Base-by-base conservation (phyloP, 1,140 invertebrate genomes). In the Anoplophora glabripennis region DNA sequence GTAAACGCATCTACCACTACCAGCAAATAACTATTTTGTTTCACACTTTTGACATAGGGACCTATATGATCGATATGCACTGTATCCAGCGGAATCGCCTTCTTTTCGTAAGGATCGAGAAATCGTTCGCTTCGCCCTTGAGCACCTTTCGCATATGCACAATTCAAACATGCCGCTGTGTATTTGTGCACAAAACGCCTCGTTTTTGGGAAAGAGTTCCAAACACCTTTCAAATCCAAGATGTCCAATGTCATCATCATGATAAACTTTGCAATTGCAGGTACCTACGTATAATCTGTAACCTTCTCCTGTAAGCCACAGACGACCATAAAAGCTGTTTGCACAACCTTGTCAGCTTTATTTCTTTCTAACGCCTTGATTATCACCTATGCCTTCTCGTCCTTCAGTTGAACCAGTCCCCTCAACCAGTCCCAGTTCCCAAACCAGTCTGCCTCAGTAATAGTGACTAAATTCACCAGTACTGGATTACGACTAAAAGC, bases 1-100 rank as follows among this genome's bases (percentile, higher is more conserved):
- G 68, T 74, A 51, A 69, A 78, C 0, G 73, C 70, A 15, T 78
- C 77, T 0, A 78, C 57, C 0, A 66, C 61, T 0, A 73, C 72
- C 7, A 78, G 45, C 10, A 77, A 37, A 62, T 74, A 67, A 41
- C 60, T 69, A 8, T 66, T 67, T 8, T 68, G 52, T 17, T 28
- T 28, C 0, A 38, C 61, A 17, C 28, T 65, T 3, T 37, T 54
- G 15, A 64, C 49, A 48, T 72, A 70, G 4, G 70, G 71, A 5
- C 69, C 64, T 4, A 68, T 0, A 44, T 72, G 71, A 38, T 72
- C 68, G 2, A 73, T 40, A 48, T 73, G 70, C 11, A 61, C 18
- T 0, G 65, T 70, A 33, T 72, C 52, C 1, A 71, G 38, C 3
- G 61, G 67, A 11, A 53, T 33, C 1, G 49, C 14, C 11, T 14